Evolutionary conservation across 1,140 invertebrate species (phyloP).

Genomic region (Drosophila arawakana): DNA sequence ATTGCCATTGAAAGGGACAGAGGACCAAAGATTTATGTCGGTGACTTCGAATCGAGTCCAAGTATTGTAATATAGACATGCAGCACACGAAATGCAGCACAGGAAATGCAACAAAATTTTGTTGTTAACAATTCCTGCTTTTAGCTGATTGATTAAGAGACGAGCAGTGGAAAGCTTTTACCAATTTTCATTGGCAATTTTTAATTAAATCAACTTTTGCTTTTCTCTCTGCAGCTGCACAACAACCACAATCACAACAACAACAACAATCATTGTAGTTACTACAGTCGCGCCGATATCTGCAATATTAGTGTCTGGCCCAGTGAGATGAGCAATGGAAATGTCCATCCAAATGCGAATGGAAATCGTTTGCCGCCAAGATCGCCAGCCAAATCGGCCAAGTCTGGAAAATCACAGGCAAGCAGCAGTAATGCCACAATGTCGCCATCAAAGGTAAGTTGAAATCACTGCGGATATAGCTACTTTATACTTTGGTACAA

Average conservation of each 20-base stretch:
- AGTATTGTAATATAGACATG: conserved; percentile 40
- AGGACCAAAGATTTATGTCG: conserved; percentile 51
- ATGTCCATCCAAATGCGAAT: conserved; percentile 36
- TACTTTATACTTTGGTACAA: not conserved
- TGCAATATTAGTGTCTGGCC: conserved; percentile 53
- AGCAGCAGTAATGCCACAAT: conserved; percentile 77
- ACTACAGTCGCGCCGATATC: conserved; percentile 72
- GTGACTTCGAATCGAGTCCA: conserved; percentile 6
- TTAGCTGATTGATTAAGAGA: conserved; percentile 48
- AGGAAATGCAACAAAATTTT: conserved; percentile 24
- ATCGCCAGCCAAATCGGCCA: conserved; percentile 69
- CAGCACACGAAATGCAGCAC: conserved; percentile 28
- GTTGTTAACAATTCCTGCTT: not conserved
- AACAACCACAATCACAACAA: conserved; percentile 21
- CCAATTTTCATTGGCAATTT: conserved; percentile 13
- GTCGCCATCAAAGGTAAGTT: conserved; percentile 75
- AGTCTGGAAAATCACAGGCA: conserved; percentile 47
- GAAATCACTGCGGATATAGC: not conserved
- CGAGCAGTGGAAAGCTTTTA: conserved; percentile 21
- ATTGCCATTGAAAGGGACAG: conserved; percentile 67
- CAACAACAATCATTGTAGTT: conserved; percentile 44
- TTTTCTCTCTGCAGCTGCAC: conserved; percentile 30
- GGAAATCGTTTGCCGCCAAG: conserved; percentile 67
- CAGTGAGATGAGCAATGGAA: conserved; percentile 30
- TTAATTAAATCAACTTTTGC: conserved; percentile 49